Base-by-base conservation (phyloP, 2,888 invertebrate genomes). In the Cosmopolites sordidus region DNA sequence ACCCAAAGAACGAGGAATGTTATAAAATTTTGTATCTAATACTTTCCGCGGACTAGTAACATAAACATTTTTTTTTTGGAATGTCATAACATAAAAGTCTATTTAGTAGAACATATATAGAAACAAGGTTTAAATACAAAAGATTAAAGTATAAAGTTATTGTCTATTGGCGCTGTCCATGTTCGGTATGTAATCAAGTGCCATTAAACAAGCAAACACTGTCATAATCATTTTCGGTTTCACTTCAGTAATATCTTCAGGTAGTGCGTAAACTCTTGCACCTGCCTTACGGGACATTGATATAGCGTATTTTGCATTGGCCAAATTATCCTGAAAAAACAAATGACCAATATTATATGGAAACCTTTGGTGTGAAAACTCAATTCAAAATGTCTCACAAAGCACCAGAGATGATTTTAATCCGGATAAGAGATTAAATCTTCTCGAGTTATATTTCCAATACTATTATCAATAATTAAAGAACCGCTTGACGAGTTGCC, bases 151-250 rank as follows among this genome's bases (percentile, higher is more conserved):
- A 38, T 16, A 9, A 43, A 48, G 37, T 59, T 57, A 57, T 60
- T 67, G 64, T 48, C 65, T 60, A 47, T 61, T 59, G 30, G 62
- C 61, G 51, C 66, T 71, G 72, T 88, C 89, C 89, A 91, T 87
- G 69, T 87, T 84, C 61, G 95, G 95, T 68, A 93, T 84, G 76
- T 94, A 95, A 79, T 96, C 97, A 69, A 92, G 83, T 18, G 94
- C 93, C 98, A 99, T 99, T 68, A 99, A 83, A 73, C 98, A 98
- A 18, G 99, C 98, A 78, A 99, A 99, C 63, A 99, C 92, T 2
- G 99, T 99, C 97, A 99, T 95, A 54, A 99, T 92, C 96, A 99
- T 94, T 78, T 97, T 99, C 51, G 89, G 92, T 74, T 98, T 98
- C 16, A 95, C 87, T 78, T 99, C 97, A 30, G 95, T 91, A 69